A percentile compares a stretch with the other conserved stretches of the same genome.
These are phyloP conservation scores for Marasmarcha lunaedactyla DNA, from an alignment of 2,888 invertebrate genomes.

Conservation along the genomic window DNA sequence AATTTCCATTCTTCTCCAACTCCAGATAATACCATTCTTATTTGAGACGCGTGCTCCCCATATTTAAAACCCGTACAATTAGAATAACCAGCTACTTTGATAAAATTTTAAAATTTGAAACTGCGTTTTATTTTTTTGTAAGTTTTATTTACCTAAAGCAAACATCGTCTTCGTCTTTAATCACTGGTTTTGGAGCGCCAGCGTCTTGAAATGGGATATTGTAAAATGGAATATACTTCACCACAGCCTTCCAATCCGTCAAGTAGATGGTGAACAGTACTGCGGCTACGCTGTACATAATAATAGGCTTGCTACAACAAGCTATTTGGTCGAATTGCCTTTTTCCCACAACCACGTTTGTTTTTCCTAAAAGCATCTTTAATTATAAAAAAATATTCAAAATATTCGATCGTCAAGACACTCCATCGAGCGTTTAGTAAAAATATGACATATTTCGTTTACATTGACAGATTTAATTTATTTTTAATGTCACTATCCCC, in stretches of 20 bases:
- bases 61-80: too few species aligned
- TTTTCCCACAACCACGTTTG: conserved; percentile 49
- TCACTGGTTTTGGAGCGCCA: conserved; percentile 14
- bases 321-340: conserved; percentile 68
- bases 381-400: neutral
- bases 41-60: conserved; percentile 30
- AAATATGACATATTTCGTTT: too few species aligned
- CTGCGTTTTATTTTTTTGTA: too few species aligned
- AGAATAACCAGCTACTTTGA: too few species aligned
- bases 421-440: too few species aligned
- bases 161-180: too few species aligned
- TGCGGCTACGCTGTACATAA: conserved; percentile 70
- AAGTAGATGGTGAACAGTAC: conserved; percentile 71
- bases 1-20: conserved; percentile 35
- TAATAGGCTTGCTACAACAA: conserved; percentile 57
- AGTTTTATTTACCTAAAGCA: too few species aligned
- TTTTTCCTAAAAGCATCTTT: neutral
- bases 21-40: conserved; percentile 22
- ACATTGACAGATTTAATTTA: too few species aligned
- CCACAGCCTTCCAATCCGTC: conserved; percentile 81
- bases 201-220: conserved; percentile 70
- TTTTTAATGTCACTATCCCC: too few species aligned
- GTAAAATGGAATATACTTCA: conserved; percentile 79
- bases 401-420: too few species aligned
- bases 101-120: too few species aligned